Evolutionary conservation across 1,140 invertebrate species (phyloP).

Genomic region (Arion vulgaris): DNA sequence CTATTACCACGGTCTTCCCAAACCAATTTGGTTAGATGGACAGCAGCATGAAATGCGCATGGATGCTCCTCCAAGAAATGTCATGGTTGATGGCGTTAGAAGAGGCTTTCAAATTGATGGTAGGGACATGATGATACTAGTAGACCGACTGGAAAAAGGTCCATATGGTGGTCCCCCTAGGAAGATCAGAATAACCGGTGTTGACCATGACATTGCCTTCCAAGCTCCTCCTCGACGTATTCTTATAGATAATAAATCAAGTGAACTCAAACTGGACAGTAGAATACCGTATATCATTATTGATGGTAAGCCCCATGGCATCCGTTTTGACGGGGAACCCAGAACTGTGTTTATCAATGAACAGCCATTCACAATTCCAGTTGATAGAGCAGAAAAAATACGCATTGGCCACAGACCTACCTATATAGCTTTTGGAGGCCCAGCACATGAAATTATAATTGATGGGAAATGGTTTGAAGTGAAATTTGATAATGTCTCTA

Average conservation of each 20-base stretch:
- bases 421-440: conserved; percentile 89
- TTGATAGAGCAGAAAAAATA: conserved; percentile 84
- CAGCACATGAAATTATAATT: conserved; percentile 87
- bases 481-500: conserved; percentile 66
- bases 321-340: conserved; percentile 92
- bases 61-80: conserved; percentile 68
- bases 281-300: conserved; percentile 87
- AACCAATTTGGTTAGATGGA: conserved; percentile 68
- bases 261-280: conserved; percentile 90
- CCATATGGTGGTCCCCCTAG: conserved; percentile 64
- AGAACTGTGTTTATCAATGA: conserved; percentile 92
- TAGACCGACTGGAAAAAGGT: conserved; percentile 66
- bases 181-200: conserved; percentile 57
- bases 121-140: conserved; percentile 63
- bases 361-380: conserved; percentile 79
- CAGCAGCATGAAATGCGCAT: conserved; percentile 63
- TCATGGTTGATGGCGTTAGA: conserved; percentile 55
- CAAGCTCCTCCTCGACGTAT: conserved; percentile 75
- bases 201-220: conserved; percentile 65
- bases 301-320: conserved; percentile 75
- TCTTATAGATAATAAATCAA: conserved; percentile 84
- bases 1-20: conserved; percentile 65
- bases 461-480: conserved; percentile 77
- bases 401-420: conserved; percentile 83
- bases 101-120: conserved; percentile 67